Base-by-base conservation (phyloP, 1,140 invertebrate species). In the Ephestia elutella region DNA sequence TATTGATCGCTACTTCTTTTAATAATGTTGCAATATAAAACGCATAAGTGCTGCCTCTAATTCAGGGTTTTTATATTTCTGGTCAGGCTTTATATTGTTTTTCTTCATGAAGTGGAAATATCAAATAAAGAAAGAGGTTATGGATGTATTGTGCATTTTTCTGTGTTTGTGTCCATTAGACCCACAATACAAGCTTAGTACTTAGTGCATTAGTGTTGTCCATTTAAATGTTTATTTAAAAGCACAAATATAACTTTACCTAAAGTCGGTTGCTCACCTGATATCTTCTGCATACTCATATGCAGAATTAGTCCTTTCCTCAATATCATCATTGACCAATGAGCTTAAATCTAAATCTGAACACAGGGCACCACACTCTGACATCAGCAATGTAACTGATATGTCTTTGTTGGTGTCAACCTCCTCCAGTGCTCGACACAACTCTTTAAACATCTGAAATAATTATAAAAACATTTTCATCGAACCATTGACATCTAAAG, bases 391-490 rank as follows among this genome's bases (percentile, higher is more conserved):
- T 19, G 84, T 87, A 1, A 86, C 72, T 62, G 81, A 79, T 65
- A 79, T 71, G 50, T 86, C 75, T 25, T 75, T 70, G 56, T 60
- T 73, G 38, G 56, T 68, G 56, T 86, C 71, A 44, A 88, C 65
- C 67, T 65, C 66, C 38, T 57, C 32, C 11, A 88, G 65, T 9
- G 78, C 82, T 17, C 75, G 64, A 56, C 74, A 72, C 38, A 88
- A 60, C 56, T 87, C 84, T 38, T 80, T 82, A 38, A 88, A 59
- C 54, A 78, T 69, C 86, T 88, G 68, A 32, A 76, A 80, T 61
- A 35, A 25, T 25, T 13, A 25, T 1, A n/a, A n/a, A n/a, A n/a
- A n/a, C n/a, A 21, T 25, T 53, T 50, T 4, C 3, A 25, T 50
- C 7, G 18, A 18, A 49, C 19, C 7, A 49, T 7, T 49, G 25